phyloP scores from a whole-genome alignment of 2,113 vertebrate species.

The Corythornis vintsioides region DNA sequence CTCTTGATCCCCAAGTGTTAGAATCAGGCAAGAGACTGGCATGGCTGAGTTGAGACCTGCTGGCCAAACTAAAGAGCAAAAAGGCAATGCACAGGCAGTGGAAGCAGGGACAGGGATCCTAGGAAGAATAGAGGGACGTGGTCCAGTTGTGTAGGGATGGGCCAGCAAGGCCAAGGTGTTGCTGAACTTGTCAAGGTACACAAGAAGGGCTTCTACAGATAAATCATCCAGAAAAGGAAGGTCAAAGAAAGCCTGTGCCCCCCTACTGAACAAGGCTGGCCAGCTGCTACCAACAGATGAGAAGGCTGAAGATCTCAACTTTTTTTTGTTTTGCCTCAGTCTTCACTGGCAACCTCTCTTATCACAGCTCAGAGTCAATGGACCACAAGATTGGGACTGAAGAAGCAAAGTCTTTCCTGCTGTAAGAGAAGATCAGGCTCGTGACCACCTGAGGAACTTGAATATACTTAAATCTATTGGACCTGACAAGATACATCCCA shows the following conservation, averaged over 20 bases:
- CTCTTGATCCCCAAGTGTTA: background rate
- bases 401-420: background rate
- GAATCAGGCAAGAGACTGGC: background rate
- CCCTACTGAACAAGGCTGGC: background rate
- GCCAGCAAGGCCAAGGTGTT: background rate
- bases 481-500: background rate
- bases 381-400: background rate
- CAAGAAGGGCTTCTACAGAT: background rate
- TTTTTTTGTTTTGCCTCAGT: background rate
- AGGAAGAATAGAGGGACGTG: background rate
- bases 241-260: background rate
- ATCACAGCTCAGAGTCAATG: background rate
- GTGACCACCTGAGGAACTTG: background rate
- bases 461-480: background rate
- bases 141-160: background rate
- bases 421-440: background rate
- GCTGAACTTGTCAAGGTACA: background rate
- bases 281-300: fast-evolving
- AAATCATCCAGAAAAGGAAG: background rate
- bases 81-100: background rate
- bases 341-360: background rate
- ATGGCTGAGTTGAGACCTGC: background rate
- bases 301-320: background rate
- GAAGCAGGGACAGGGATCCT: background rate
- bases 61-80: background rate